Evolutionary conservation across 1,140 invertebrate species (phyloP), one percentile per base, ranked within the genome.

Genomic region (Euura lappo): DNA sequence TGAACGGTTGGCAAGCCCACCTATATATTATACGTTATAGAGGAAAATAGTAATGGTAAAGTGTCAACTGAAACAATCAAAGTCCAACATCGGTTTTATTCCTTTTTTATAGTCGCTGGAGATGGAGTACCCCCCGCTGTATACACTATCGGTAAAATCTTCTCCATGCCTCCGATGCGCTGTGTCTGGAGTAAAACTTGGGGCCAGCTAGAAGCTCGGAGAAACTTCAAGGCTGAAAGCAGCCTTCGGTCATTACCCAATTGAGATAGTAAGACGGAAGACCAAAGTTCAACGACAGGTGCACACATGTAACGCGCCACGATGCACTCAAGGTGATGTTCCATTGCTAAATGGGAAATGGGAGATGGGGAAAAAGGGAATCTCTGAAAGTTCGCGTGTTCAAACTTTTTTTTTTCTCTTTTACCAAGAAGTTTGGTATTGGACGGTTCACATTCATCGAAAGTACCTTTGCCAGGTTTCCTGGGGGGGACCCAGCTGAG

Each of bases 31-130:
- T 28, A 28, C 28, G 1, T 28, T 28, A 28, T 1, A 28, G 28
- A 28, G 28, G 28, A 28, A 28, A 28, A 28, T 28, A 28, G 28
- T 28, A 28, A 28, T 60, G 13, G 5, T 6, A n/a, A 6, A 11
- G 51, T n/a, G 51, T 60, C 51, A 60, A n/a, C 51, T 60, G 51
- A 60, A 11, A 8, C 51, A 60, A 60, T 60, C 51, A 60, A 60
- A n/a, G 2, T 60, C 51, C 10, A 60, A 28, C 28, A 28, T 28
- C 28, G 28, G 28, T 28, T 28, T 28, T 1, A 28, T 28, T 28
- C 28, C 28, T 28, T 28, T 28, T 28, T 28, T 28, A 28, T 28
- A 28, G 28, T 28, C 28, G 28, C 28, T 28, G 28, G 28, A 28
- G 28, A 28, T 4, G 51, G 6, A 60, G 51, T 4, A 60, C 13